phyloP scores from a whole-genome alignment of 1,140 invertebrate genomes.

The Drosophila funebris region DNA sequence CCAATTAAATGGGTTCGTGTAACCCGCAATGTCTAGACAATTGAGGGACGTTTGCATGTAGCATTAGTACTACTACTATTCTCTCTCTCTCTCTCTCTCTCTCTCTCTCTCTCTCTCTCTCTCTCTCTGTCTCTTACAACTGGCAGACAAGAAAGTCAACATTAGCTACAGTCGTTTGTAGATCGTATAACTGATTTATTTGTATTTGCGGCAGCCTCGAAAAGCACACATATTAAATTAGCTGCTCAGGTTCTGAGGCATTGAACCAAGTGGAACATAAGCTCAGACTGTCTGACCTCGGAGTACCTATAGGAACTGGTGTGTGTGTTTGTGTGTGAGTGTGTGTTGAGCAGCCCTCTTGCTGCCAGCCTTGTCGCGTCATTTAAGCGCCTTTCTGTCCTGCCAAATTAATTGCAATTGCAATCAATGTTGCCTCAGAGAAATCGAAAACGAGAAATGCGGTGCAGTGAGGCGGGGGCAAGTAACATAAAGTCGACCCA shows the following conservation, averaged over 20 bases:
- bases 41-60: background rate
- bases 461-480: background rate
- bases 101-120: no score
- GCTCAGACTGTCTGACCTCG: background rate
- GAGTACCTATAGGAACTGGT: conserved; percentile 10
- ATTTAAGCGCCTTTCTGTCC: conserved; percentile 41
- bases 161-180: conserved; percentile 6
- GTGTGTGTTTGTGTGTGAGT: background rate
- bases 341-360: background rate
- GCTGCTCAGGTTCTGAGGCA: background rate
- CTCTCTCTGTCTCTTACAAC: background rate
- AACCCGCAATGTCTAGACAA: conserved; percentile 55
- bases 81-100: no score
- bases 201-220: background rate
- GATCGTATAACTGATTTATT: conserved; percentile 46
- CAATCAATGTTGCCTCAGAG: conserved; percentile 34
- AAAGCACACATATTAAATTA: conserved; percentile 7
- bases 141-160: conserved; percentile 18
- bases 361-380: conserved; percentile 6
- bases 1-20: conserved; percentile 36
- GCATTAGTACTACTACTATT: no score
- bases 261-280: background rate
- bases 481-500: conserved; percentile 44
- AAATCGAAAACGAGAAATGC: background rate
- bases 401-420: conserved; percentile 50